phyloP scores from a whole-genome alignment of 2,113 vertebrate genomes.

The Cygnus atratus region DNA sequence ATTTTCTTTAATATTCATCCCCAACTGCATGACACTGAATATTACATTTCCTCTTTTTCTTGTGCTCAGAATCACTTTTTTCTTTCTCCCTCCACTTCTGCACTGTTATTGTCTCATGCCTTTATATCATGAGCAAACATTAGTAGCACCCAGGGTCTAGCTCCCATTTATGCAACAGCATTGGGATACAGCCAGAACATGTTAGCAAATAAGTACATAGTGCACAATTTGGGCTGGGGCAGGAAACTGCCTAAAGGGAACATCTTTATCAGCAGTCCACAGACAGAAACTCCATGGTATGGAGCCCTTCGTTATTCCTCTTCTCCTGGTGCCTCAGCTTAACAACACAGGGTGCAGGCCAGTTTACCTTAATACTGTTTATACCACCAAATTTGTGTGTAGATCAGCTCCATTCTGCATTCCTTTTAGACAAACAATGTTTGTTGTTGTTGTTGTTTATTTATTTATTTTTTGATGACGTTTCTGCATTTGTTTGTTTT shows the following conservation, averaged over 20 bases:
- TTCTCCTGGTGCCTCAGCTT: not conserved
- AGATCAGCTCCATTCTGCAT: not conserved
- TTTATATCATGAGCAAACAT: not conserved
- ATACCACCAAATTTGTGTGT: not conserved
- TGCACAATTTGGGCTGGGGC: not conserved
- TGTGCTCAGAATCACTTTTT: not conserved
- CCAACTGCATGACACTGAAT: not conserved
- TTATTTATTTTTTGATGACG: no score
- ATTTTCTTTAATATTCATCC: slow-evolving; percentile 54
- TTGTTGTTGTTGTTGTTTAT: not conserved
- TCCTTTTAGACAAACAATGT: not conserved
- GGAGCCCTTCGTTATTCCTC: not conserved
- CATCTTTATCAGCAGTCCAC: not conserved
- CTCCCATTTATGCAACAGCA: not conserved
- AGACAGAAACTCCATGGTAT: rapidly evolving
- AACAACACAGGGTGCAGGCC: not conserved
- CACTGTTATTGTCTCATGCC: not conserved
- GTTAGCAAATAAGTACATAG: not conserved
- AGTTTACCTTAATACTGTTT: not conserved
- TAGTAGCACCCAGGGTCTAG: not conserved
- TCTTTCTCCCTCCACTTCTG: not conserved
- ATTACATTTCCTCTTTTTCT: slow-evolving; percentile 14
- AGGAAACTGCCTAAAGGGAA: not conserved
- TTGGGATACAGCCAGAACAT: rapidly evolving
- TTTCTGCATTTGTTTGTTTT: not conserved